Evolutionary conservation across 2,888 invertebrate species (phyloP).

Genomic region (Drosophila fulvimacula): DNA sequence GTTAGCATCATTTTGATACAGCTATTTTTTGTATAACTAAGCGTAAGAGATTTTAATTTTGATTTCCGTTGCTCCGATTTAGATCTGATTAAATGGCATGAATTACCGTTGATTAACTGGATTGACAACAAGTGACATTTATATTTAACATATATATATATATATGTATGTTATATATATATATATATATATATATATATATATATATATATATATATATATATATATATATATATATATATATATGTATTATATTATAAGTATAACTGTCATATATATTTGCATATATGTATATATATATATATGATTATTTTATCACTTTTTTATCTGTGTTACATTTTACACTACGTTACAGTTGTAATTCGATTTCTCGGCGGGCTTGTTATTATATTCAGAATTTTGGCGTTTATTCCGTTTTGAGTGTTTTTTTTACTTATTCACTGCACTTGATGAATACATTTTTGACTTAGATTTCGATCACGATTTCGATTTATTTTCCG

Average conservation of each 20-base stretch:
- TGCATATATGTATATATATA: neutral
- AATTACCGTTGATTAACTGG: constrained; percentile 9
- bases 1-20: constrained; percentile 81
- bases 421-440: constrained; percentile 26
- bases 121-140: neutral
- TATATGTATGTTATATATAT: neutral
- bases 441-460: neutral
- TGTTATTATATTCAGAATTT: constrained; percentile 13
- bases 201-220: neutral
- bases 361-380: constrained; percentile 57
- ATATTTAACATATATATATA: neutral
- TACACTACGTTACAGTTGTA: constrained; percentile 30
- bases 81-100: neutral
- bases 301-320: constrained; percentile 9
- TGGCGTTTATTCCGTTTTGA: neutral
- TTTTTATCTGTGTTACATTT: constrained; percentile 19
- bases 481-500: neutral
- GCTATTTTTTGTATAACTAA: neutral
- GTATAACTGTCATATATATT: too few relatives aligned
- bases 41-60: neutral
- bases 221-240: neutral
- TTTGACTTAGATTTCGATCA: neutral
- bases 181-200: neutral
- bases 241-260: too few relatives aligned
- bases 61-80: neutral